Conservation (phyloP, 2,113 vertebrate genomes). For the Urocolius indicus region DNA sequence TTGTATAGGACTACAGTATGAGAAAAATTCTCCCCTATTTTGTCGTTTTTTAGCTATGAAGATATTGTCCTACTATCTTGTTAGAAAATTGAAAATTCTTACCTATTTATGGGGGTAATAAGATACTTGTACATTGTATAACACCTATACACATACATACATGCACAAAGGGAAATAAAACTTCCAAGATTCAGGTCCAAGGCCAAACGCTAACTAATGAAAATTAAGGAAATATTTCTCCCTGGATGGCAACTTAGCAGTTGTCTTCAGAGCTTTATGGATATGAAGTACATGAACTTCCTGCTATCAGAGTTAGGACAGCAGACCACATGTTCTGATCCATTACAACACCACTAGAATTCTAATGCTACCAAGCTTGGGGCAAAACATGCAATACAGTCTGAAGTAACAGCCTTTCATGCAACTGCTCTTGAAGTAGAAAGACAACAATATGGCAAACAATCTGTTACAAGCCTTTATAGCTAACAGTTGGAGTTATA, state of each 20-base stretch:
- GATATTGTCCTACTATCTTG: neutral
- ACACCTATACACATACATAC: accelerated
- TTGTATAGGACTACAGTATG: neutral
- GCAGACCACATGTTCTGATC: neutral
- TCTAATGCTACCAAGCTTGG: neutral
- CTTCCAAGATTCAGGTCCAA: neutral
- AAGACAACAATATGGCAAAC: neutral
- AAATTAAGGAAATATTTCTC: neutral
- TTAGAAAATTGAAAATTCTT: neutral
- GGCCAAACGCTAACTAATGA: neutral
- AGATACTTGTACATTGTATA: neutral
- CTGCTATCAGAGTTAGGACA: neutral
- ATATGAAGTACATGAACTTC: neutral
- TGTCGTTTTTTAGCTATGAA: neutral
- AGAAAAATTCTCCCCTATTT: neutral
- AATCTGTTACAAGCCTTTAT: neutral
- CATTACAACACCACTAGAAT: neutral
- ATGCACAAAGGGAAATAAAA: neutral
- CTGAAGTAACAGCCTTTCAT: neutral
- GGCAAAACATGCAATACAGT: neutral
- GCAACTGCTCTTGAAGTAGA: neutral
- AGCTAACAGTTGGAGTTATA: neutral
- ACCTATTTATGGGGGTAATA: neutral
- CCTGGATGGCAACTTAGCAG: neutral
- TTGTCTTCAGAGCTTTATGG: neutral